These are phyloP conservation scores for Hartigia nigra DNA, from an alignment of 2,888 invertebrate species.

Conservation along the genomic window DNA sequence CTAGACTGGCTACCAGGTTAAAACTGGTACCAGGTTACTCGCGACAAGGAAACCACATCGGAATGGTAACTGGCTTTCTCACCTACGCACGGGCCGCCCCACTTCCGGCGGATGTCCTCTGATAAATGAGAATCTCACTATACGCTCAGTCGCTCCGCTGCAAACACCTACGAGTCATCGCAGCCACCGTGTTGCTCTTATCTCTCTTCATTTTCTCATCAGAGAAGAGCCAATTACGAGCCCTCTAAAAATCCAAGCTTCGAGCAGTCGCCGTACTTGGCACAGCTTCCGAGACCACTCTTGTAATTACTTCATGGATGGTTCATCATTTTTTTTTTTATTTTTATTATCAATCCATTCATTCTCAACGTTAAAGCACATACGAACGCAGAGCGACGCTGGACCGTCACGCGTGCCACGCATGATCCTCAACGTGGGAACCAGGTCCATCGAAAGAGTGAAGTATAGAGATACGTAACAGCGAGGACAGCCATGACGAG, in stretches of 20 bases:
- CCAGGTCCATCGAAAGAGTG: not conserved
- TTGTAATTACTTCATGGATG: not conserved
- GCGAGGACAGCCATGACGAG: not conserved
- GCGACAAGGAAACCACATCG: constrained; percentile 7
- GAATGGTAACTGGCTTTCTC: constrained; percentile 17
- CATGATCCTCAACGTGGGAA: not conserved
- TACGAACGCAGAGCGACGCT: not conserved
- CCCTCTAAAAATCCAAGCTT: not conserved
- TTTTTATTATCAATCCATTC: not conserved
- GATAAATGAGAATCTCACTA: constrained; percentile 63
- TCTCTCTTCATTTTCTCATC: not conserved
- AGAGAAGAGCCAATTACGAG: not conserved
- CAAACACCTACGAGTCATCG: constrained; percentile 30
- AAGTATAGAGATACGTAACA: not conserved
- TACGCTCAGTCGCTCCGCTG: constrained; percentile 28
- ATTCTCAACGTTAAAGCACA: not conserved
- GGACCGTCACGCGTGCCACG: not conserved
- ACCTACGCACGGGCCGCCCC: constrained; percentile 63
- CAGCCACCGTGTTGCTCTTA: not conserved
- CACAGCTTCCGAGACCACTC: not conserved
- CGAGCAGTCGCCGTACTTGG: not conserved
- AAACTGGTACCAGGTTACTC: not conserved
- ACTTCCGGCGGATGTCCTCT: constrained; percentile 65
- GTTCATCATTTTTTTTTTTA: not conserved
- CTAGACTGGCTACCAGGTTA: not conserved